Base-by-base conservation (phyloP, 1,140 invertebrate genomes). In the Meloidogyne hapla region DNA sequence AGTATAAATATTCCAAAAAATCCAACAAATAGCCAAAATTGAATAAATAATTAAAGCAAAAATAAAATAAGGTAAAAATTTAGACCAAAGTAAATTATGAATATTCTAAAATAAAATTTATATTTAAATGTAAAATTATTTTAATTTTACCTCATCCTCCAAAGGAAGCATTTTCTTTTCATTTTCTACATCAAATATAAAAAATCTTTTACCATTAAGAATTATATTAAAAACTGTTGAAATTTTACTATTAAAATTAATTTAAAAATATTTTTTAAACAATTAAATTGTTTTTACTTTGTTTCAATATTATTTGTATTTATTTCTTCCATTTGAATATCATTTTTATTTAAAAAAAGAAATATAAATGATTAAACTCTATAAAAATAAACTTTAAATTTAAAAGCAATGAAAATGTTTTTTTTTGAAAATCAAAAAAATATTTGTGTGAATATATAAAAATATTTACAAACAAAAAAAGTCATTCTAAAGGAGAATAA, bases 1-100 rank as follows among this genome's bases (percentile, higher is more conserved):
- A 12, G 63, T 63, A 40, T 73, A 63, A 75, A 75, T 40, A 63
- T 75, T 75, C 42, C 61, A 75, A 21, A 75, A n/a, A 42, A 75
- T 48, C 74, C 74, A 75, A 13, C n/a, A 56, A 25, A 73, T 63
- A 25, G 33, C 23, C 33, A 75, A 61, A 23, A 75, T 33, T 5
- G 40, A 26, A 12, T 75, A 75, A 33, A 75, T 56, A 38, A 72
- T 63, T 15, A 75, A 25, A 23, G 74, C 74, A 40, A 42, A 18
- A 12, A 74, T 45, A 56, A 75, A 56, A 25, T 25, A 48, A 6
- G 74, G 74, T n/a, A 40, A 75, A 48, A 75, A 73, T 48, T 75
- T 38, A 62, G 28, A 40, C 74, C 74, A 75, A 67, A 61, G 21
- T 40, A 40, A 33, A 56, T 21, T 28, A 56, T 62, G 69, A 38